phyloP scores from a whole-genome alignment of 2,888 invertebrate species.

The Caenorhabditis japonica region DNA sequence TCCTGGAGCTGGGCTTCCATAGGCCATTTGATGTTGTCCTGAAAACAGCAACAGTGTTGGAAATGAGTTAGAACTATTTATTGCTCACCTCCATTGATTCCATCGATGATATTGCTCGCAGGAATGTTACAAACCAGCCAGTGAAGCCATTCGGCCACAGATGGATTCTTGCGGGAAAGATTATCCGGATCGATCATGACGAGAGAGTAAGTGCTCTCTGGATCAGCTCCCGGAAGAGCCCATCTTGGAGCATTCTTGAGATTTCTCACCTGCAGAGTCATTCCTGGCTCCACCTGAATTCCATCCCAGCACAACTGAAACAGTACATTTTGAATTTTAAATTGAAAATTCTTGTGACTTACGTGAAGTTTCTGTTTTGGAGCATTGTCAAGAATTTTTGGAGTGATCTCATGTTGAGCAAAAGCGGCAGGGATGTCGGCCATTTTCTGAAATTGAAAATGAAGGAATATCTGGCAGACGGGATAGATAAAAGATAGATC shows the following conservation, averaged over 20 bases:
- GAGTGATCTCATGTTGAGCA: conserved; percentile 73
- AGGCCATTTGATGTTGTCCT: conserved; percentile 76
- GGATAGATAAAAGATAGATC: conserved; percentile 8
- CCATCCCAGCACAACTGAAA: conserved; percentile 75
- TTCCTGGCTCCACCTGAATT: conserved; percentile 74
- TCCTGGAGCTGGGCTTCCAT: conserved; percentile 76
- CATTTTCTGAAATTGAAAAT: conserved; percentile 52
- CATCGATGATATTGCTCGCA: conserved; percentile 76
- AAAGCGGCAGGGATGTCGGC: conserved; percentile 70
- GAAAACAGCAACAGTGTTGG: conserved; percentile 3
- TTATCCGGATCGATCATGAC: conserved; percentile 78
- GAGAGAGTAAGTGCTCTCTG: conserved; percentile 75
- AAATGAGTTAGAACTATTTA: background rate
- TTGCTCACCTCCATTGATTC: conserved; percentile 74
- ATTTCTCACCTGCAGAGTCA: conserved; percentile 69
- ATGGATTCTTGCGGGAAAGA: conserved; percentile 76
- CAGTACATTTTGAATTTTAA: no score
- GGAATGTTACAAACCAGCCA: conserved; percentile 77
- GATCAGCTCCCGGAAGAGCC: conserved; percentile 67
- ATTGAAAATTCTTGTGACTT: background rate
- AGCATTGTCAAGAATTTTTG: conserved; percentile 73
- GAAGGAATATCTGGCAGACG: background rate
- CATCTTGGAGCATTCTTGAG: conserved; percentile 76
- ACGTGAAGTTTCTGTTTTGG: conserved; percentile 68
- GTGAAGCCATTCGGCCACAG: conserved; percentile 77